Evolutionary conservation across 2,797 vertebrate genomes (phyloP), one percentile per base, ranked within the genome.

Genomic region (Chelonia mydas): DNA sequence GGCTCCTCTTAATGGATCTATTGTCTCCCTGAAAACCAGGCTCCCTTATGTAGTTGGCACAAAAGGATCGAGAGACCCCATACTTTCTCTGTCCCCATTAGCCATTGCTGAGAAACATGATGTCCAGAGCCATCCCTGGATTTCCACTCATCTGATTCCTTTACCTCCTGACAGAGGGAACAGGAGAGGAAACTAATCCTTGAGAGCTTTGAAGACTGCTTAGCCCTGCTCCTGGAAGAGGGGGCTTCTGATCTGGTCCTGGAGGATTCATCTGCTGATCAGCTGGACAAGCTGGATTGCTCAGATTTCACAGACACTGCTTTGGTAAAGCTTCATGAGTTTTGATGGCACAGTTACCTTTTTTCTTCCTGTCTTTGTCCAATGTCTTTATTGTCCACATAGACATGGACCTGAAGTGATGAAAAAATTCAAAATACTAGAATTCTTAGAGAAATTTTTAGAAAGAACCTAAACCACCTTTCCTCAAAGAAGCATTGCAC

Each of bases 351-450:
- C 93, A 96, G 92, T 94, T 98, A 97, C 90, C 96, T 96, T 97
- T 94, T 97, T 84, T 97, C 95, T 97, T 96, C 94, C 96, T 96
- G 97, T 95, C 88, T 91, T 98, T 95, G 96, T 96, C 94, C 97
- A 96, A 92, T 97, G 97, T 96, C 95, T 94, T 97, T 96, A 96
- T 96, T 97, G 97, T 96, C 96, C 95, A 97, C 92, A 94, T 90
- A 97, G 96, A 96, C 92, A 97, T 96, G 95, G 92, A 97, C 95
- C 96, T 97, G 95, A 98, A 97, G 96, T 97, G 94, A 97, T 84
- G 97, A 97, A 96, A 97, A 97, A 97, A 97, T 97, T 98, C 96
- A 96, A 97, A 97, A 97, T 57, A 97, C 91, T 96, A 57, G 72
- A 97, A 97, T 96, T 97, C 90, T 95, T 95, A 88, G 6, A 93